These are phyloP conservation scores for Cynodonichthys magdalenae DNA, from an alignment of 2,797 vertebrate genomes.

Conservation along the genomic window DNA sequence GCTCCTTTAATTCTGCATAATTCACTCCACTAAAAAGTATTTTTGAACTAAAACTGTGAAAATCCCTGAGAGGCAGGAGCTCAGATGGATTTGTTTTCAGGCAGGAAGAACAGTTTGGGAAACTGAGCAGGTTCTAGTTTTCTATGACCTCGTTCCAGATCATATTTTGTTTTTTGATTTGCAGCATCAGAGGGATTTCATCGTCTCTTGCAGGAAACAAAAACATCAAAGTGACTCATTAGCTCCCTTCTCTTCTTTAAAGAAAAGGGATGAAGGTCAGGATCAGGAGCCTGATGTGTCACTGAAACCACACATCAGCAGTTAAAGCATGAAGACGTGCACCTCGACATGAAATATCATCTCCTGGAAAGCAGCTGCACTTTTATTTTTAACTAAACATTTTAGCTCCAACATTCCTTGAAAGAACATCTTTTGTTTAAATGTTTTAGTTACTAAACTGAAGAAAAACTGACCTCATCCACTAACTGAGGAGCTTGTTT, in stretches of 20 bases:
- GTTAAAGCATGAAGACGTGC: background rate
- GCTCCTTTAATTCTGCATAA: background rate
- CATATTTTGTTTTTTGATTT: conserved; percentile 34
- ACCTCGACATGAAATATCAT: background rate
- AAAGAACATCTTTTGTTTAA: too few species aligned
- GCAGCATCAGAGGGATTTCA: background rate
- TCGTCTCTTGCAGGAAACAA: conserved; percentile 10
- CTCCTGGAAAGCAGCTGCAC: too few species aligned
- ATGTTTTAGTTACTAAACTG: too few species aligned
- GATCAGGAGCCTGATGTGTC: background rate
- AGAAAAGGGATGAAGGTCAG: background rate
- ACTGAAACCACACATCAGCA: background rate
- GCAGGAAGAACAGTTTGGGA: background rate
- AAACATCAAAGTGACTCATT: background rate
- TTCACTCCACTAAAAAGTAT: background rate
- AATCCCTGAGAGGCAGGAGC: background rate
- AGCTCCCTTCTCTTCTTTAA: conserved; percentile 11
- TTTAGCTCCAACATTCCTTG: too few species aligned
- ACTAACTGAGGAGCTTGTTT: too few species aligned
- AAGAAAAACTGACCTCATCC: too few species aligned
- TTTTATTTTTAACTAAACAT: too few species aligned
- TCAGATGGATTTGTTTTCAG: background rate
- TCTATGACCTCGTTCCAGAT: conserved; percentile 23
- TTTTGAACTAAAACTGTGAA: background rate
- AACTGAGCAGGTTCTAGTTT: conserved; percentile 25